phyloP scores from a whole-genome alignment of 2,888 invertebrate genomes.

The Leucophenga montana region DNA sequence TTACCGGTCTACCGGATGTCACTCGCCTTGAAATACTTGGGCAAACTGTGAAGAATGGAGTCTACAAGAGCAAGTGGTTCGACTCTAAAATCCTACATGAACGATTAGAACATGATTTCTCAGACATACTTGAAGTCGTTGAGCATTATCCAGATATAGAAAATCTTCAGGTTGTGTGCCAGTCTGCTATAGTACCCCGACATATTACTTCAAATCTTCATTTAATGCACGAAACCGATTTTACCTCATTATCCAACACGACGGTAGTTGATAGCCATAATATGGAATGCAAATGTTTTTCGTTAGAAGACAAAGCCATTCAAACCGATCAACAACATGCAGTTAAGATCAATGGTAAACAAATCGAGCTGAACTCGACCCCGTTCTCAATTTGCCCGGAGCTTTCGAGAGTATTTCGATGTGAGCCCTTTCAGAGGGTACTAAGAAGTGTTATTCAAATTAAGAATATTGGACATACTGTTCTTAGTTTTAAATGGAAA shows the following conservation, averaged over 20 bases:
- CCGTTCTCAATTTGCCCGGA: background rate
- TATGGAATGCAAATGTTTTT: background rate
- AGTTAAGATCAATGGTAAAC: background rate
- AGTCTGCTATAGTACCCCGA: background rate
- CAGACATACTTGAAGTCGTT: constrained; percentile 47
- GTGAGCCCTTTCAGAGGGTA: background rate
- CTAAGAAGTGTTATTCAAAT: constrained; percentile 52
- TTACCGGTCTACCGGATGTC: constrained; percentile 43
- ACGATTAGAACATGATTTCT: constrained; percentile 40
- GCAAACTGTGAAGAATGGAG: too few species aligned
- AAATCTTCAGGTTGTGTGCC: background rate
- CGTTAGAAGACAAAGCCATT: background rate
- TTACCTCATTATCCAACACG: constrained; percentile 27
- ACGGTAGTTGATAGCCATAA: constrained; percentile 47
- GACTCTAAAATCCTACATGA: constrained; percentile 43
- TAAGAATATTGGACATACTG: constrained; percentile 54
- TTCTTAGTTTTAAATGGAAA: constrained; percentile 52
- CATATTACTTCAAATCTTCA: background rate
- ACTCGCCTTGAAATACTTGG: constrained; percentile 42
- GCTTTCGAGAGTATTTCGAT: background rate
- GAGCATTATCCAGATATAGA: background rate
- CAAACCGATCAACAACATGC: constrained; percentile 26
- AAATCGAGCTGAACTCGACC: background rate
- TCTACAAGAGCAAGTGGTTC: constrained; percentile 41
- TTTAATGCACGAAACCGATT: too few species aligned